phyloP scores from a whole-genome alignment of 2,888 invertebrate genomes.

The Patella depressa region DNA sequence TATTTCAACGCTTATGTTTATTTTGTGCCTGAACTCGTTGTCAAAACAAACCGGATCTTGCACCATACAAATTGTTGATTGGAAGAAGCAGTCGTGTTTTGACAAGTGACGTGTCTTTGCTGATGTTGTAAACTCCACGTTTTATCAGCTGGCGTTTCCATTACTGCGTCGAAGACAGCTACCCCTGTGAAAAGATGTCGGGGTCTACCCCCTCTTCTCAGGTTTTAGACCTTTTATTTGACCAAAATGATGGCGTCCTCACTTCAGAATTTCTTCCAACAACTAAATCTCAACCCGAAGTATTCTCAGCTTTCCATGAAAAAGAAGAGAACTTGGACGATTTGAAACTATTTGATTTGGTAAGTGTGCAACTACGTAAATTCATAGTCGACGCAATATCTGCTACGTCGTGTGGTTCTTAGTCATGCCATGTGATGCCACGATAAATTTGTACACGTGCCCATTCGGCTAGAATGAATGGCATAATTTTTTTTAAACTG shows the following conservation, averaged over 20 bases:
- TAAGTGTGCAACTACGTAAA: not conserved
- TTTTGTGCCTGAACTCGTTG: too few species aligned
- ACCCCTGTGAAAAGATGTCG: slow-evolving; percentile 30
- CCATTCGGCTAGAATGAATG: too few species aligned
- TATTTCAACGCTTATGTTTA: too few species aligned
- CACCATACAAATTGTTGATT: too few species aligned
- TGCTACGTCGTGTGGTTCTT: not conserved
- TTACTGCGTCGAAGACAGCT: not conserved
- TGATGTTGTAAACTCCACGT: not conserved
- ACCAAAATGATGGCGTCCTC: slow-evolving; percentile 55
- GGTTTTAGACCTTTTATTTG: slow-evolving; percentile 63
- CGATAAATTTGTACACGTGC: too few species aligned
- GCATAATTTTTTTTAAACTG: too few species aligned
- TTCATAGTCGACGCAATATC: not conserved
- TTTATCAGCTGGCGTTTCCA: not conserved
- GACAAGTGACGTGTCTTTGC: not conserved
- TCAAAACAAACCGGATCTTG: too few species aligned
- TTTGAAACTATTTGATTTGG: slow-evolving; percentile 6
- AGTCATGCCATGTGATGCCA: too few species aligned
- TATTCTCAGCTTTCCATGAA: not conserved
- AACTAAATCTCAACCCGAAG: not conserved
- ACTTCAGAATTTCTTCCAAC: slow-evolving; percentile 41
- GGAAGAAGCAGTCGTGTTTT: not conserved
- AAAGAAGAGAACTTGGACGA: not conserved
- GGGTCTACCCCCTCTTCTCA: slow-evolving; percentile 34